These are phyloP conservation scores for Hemithea aestivaria DNA, from an alignment of 2,888 invertebrate species.

Conservation along the genomic window DNA sequence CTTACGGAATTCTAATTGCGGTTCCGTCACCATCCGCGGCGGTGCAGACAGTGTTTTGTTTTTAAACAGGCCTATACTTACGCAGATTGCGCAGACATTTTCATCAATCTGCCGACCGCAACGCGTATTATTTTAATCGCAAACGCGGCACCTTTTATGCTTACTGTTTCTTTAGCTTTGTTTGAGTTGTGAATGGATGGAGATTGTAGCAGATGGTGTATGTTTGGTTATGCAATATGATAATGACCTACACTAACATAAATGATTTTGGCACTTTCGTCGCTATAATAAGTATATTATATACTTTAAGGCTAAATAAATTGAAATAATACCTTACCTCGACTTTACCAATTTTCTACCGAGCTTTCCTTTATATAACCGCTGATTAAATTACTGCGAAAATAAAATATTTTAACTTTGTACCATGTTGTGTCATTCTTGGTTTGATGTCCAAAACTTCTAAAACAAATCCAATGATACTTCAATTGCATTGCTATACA, in stretches of 20 bases:
- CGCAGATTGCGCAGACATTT: slow-evolving; percentile 67
- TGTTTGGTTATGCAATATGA: slow-evolving; percentile 1
- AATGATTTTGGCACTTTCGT: not conserved
- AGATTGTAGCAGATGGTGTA: not conserved
- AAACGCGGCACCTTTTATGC: slow-evolving; percentile 49
- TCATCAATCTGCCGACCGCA: slow-evolving; percentile 67
- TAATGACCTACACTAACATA: not conserved
- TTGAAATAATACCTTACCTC: too few species aligned
- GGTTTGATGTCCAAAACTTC: too few species aligned
- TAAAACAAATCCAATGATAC: too few species aligned
- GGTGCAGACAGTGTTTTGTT: slow-evolving; percentile 60
- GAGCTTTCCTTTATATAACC: too few species aligned
- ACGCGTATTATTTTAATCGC: slow-evolving; percentile 68
- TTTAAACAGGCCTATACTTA: slow-evolving; percentile 72
- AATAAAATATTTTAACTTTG: too few species aligned
- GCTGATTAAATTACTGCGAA: too few species aligned
- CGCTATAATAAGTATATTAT: too few species aligned
- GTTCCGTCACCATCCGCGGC: slow-evolving; percentile 50
- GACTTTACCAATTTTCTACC: too few species aligned
- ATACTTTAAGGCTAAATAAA: too few species aligned
- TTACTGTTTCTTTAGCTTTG: slow-evolving; percentile 36
- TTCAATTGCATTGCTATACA: too few species aligned
- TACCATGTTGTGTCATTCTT: too few species aligned
- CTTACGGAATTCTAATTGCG: slow-evolving; percentile 58
- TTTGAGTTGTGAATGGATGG: slow-evolving; percentile 31